A percentile compares a stretch with the other conserved stretches of the same genome.
Evolutionary conservation across 2,113 vertebrate species (phyloP).

Genomic region (Parotia lawesii): DNA sequence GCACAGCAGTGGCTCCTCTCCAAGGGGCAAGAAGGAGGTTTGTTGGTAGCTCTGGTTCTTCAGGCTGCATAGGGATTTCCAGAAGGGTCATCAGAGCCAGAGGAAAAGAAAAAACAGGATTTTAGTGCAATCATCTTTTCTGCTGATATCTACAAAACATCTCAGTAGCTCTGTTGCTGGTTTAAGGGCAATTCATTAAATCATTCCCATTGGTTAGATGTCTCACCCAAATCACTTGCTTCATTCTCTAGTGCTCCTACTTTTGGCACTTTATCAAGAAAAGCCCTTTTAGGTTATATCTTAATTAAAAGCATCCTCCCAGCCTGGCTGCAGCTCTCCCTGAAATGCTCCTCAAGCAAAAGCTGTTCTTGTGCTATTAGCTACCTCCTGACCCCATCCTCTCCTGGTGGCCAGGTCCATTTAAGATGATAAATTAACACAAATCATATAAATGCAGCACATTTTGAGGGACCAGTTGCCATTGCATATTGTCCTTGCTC

Average conservation of each 20-base stretch:
- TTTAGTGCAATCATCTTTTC: not conserved
- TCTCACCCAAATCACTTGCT: not conserved
- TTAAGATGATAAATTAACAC: not conserved
- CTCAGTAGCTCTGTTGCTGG: not conserved
- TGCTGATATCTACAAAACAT: not conserved
- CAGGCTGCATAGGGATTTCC: rapidly evolving
- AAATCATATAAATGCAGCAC: not conserved
- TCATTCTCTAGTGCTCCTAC: not conserved
- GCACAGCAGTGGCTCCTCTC: not conserved
- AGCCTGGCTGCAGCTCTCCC: not conserved
- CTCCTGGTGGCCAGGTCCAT: not conserved
- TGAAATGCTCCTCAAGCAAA: not conserved
- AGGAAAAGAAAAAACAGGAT: not conserved
- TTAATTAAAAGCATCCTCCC: constrained; percentile 9
- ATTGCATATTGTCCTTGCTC: not conserved
- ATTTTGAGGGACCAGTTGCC: not conserved
- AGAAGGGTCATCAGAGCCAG: not conserved
- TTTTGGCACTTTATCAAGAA: constrained; percentile 9
- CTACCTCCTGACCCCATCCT: not conserved
- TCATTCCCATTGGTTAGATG: not conserved
- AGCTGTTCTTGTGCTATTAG: not conserved
- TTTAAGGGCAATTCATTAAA: not conserved
- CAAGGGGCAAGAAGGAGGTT: not conserved
- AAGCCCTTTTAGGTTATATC: not conserved
- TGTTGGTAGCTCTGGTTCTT: not conserved